These are phyloP conservation scores for Acanthurus leucopareius DNA, from an alignment of 2,797 vertebrate genomes.

Conservation along the genomic window DNA sequence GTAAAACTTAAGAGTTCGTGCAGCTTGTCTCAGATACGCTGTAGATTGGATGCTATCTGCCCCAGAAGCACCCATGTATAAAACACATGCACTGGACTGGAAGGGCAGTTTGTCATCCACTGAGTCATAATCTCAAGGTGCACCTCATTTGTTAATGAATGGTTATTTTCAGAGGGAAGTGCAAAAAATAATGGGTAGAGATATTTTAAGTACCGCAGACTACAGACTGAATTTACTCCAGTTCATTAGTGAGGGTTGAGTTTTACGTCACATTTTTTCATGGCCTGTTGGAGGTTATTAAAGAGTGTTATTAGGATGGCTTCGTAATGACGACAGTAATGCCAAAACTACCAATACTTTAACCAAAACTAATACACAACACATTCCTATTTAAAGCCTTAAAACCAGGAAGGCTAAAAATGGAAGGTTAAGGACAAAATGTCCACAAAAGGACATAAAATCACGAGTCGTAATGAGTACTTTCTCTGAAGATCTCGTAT, in stretches of 20 bases:
- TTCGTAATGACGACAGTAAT: neutral
- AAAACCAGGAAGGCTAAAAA: neutral
- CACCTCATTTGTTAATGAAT: constrained; percentile 49
- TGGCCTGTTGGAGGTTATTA: neutral
- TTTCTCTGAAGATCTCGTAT: neutral
- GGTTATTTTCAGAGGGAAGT: constrained; percentile 40
- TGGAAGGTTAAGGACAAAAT: neutral
- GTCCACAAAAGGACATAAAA: neutral
- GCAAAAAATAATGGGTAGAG: constrained; percentile 29
- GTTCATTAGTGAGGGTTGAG: neutral
- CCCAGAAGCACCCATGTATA: constrained; percentile 29
- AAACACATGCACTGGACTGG: constrained; percentile 24
- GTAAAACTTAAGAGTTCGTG: neutral
- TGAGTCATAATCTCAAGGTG: constrained; percentile 64
- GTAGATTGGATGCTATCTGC: constrained; percentile 7
- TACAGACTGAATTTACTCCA: neutral
- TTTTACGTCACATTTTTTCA: neutral
- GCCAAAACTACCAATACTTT: neutral
- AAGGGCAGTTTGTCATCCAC: constrained; percentile 17
- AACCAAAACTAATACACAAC: neutral
- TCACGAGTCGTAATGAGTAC: neutral
- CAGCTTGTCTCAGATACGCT: neutral
- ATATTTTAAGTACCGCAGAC: constrained; percentile 21
- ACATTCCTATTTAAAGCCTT: neutral
- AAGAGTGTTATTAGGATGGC: neutral